Evolutionary conservation across 2,888 invertebrate species (phyloP).

Genomic region (Chaetoderma sp.): DNA sequence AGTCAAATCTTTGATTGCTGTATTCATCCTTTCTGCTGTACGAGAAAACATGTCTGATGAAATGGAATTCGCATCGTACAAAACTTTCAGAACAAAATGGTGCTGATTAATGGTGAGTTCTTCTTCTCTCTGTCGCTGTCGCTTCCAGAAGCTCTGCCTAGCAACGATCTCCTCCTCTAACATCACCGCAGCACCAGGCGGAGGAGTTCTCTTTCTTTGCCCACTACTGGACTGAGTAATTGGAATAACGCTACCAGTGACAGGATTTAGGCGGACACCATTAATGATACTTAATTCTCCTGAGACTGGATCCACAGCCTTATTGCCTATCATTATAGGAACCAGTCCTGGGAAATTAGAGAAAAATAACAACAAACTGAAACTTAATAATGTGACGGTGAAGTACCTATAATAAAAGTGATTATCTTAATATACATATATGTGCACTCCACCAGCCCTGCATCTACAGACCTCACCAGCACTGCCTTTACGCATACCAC

Average conservation of each 20-base stretch:
- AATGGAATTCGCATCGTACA: constrained; percentile 53
- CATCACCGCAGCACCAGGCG: constrained; percentile 60
- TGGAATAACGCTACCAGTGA: constrained; percentile 58
- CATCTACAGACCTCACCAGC: no score
- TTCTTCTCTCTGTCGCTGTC: constrained; percentile 58
- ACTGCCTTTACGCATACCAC: no score
- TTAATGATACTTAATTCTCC: constrained; percentile 62
- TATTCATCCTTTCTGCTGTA: constrained; percentile 46
- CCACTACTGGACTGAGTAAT: constrained; percentile 59
- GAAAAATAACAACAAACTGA: background rate
- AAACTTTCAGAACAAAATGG: constrained; percentile 44
- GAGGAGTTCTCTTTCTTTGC: constrained; percentile 57
- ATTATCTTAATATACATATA: no score
- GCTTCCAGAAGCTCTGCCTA: constrained; percentile 59
- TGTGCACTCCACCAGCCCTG: no score
- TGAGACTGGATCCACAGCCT: constrained; percentile 62
- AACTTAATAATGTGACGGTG: background rate
- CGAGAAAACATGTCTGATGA: constrained; percentile 41
- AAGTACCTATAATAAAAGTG: no score
- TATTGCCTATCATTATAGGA: constrained; percentile 60
- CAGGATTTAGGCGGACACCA: constrained; percentile 56
- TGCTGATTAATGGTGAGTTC: constrained; percentile 56
- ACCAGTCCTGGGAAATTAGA: constrained; percentile 51
- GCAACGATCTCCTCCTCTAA: constrained; percentile 64
- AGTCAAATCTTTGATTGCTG: constrained; percentile 45